These are phyloP conservation scores for Parazoanthus darwini DNA, from an alignment of 92 coral and sea anemone genomes.

Conservation along the genomic window DNA sequence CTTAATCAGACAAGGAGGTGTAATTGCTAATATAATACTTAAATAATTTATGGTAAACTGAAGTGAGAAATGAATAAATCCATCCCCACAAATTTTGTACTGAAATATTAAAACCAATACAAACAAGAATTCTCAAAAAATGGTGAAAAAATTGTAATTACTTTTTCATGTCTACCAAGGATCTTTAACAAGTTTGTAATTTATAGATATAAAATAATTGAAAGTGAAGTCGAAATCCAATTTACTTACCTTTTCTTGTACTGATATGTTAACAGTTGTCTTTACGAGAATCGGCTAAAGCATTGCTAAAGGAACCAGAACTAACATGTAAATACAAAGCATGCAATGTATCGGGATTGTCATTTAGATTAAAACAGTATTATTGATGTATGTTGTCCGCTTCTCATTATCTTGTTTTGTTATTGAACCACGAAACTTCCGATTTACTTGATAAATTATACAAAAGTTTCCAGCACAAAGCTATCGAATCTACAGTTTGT, in stretches of 20 bases:
- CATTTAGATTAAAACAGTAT: slow-evolving; percentile 14
- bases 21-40: neutral
- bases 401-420: neutral
- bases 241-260: neutral
- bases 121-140: neutral
- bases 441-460: neutral
- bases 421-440: neutral
- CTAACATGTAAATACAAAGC: slow-evolving; percentile 4
- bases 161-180: neutral
- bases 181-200: neutral
- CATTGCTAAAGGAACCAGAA: too few relatives aligned
- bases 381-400: neutral
- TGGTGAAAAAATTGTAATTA: neutral
- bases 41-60: neutral
- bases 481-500: neutral
- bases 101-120: too few relatives aligned
- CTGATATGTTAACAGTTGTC: neutral
- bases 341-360: neutral
- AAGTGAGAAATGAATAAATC: neutral
- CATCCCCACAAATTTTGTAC: neutral
- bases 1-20: too few relatives aligned
- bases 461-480: neutral
- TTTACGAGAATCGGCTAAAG: neutral
- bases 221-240: neutral
- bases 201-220: neutral